Evolutionary conservation across 2,113 vertebrate genomes (phyloP).

Genomic region (Marcusenius ussheri): DNA sequence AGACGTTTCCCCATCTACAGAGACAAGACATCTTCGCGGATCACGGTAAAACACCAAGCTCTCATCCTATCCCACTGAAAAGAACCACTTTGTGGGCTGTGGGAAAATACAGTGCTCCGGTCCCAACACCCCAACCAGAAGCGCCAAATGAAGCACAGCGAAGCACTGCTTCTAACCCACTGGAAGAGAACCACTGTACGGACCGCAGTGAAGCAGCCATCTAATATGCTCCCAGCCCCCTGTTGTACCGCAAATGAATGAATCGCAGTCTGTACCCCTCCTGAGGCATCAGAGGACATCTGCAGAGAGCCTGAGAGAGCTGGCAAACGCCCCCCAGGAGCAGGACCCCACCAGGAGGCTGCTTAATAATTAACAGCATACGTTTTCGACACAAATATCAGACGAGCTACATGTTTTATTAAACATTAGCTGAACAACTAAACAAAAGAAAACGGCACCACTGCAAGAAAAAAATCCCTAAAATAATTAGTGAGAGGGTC

Average conservation of each 20-base stretch:
- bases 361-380: background rate
- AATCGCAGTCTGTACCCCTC: background rate
- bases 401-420: background rate
- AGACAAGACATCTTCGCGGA: background rate
- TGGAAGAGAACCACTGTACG: background rate
- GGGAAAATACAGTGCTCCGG: background rate
- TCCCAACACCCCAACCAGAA: background rate
- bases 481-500: background rate
- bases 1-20: background rate
- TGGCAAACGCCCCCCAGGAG: background rate
- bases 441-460: background rate
- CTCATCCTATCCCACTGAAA: background rate
- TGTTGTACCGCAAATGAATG: background rate
- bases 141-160: background rate
- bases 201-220: background rate
- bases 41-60: background rate
- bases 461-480: background rate
- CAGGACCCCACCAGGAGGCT: background rate
- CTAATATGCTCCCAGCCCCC: background rate
- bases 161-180: background rate
- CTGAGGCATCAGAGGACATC: background rate
- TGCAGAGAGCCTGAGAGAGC: background rate
- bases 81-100: background rate
- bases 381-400: background rate
- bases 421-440: background rate